phyloP scores from a whole-genome alignment of 2,888 invertebrate species.

The Dione vanillae region DNA sequence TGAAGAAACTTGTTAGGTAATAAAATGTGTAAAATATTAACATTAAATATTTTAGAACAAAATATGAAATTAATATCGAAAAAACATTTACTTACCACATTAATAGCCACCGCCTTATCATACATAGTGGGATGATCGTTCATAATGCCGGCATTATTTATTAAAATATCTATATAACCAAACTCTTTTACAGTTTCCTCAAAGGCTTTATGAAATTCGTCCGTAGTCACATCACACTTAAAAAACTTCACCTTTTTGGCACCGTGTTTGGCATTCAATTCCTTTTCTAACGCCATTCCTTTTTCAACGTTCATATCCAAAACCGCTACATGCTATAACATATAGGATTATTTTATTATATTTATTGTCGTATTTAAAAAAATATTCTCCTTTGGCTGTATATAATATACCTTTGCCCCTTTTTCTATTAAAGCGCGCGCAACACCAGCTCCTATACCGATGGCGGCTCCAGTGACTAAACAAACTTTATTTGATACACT shows the following conservation, averaged over 20 bases:
- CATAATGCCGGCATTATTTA: slow-evolving; percentile 72
- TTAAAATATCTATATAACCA: slow-evolving; percentile 66
- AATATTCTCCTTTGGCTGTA: neutral
- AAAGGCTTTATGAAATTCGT: slow-evolving; percentile 49
- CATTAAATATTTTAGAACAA: too few species aligned
- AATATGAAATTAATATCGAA: neutral
- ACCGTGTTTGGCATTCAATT: slow-evolving; percentile 57
- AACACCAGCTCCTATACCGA: slow-evolving; percentile 69
- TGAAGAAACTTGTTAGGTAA: too few species aligned
- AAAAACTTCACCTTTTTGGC: slow-evolving; percentile 55
- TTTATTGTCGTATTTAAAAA: neutral
- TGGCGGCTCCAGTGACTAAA: slow-evolving; percentile 70
- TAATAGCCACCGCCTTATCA: slow-evolving; percentile 66
- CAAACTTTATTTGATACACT: slow-evolving; percentile 64
- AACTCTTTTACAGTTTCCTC: slow-evolving; percentile 54
- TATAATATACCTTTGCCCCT: slow-evolving; percentile 63
- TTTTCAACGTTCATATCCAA: slow-evolving; percentile 55
- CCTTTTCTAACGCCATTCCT: slow-evolving; percentile 54
- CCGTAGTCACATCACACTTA: slow-evolving; percentile 59
- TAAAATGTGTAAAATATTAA: too few species aligned
- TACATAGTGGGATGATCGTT: slow-evolving; percentile 64
- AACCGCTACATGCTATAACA: slow-evolving; percentile 61
- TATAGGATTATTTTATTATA: neutral
- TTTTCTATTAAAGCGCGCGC: slow-evolving; percentile 60
- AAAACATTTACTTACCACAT: slow-evolving; percentile 65